Evolutionary conservation across 2,797 vertebrate genomes (phyloP), one percentile per base, ranked within the genome.

Genomic region (Buceros bicornis): DNA sequence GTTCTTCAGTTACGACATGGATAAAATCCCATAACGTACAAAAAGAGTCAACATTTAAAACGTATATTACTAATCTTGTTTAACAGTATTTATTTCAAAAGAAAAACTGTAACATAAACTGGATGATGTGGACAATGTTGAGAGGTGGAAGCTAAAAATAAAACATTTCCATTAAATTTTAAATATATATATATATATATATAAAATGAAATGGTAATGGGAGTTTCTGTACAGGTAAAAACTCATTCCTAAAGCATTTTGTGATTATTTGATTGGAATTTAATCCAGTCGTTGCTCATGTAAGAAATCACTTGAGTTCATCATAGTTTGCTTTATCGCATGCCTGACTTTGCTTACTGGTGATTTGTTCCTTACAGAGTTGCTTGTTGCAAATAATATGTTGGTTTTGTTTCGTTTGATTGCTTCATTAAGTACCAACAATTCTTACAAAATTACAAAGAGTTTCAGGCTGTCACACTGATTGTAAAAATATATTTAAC

Each of bases 371-470:
- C 26, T 87, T 48, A 62, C 18, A 35, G 35, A 57, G 64, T 94
- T 90, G 40, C 54, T 94, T 35, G 81, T 40, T 62, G 20, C 51
- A 62, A 87, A 71, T 56, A 84, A 11, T 21, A 40, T 4, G 1
- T 56, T 91, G 58, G 72, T 65, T 93, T 94, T 71, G 26, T 77
- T 84, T 77, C 61, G 66, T 91, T 89, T 58, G 20, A 10, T 85
- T 94, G 37, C 50, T 81, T 73, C 14, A 40, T 77, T 50, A 85
- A 78, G 37, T 72, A 14, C 12, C 71, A 50, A 48, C 25, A 87
- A n/a, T 22, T 87, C 62, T 58, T 82, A 25, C 4, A 92, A 86
- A 89, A 45, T 77, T 73, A 71, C 54, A 69, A 33, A 95, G 48
- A 62, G 40, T 88, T 64, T 90, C 35, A 76, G 51, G 22, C 42